Evolutionary conservation across 2,888 invertebrate genomes (phyloP), one percentile per base, ranked within the genome.

Genomic region (Drosophila fungiperda): DNA sequence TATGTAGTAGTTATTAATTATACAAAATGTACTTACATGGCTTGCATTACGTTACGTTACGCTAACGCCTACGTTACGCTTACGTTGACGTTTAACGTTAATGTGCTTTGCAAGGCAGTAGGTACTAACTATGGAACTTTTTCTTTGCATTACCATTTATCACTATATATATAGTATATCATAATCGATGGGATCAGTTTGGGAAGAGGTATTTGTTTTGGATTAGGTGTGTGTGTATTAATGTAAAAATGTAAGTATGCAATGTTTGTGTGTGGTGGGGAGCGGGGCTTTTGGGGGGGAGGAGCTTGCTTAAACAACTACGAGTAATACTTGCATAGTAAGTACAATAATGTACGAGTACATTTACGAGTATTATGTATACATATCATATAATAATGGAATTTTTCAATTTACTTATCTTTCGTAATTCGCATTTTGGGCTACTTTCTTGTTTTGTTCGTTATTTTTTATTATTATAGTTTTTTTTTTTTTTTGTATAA

Each of bases 11-110:
- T 84, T 85, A 83, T 72, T 77, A 88, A 87, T 80, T 88, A 85
- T 84, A 78, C 82, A 78, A 87, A 90, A 90, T 92, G 91, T 92
- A 92, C 91, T 92, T 92, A 92, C 91, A 89, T 90, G 90, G 80
- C 83, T 89, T 91, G 90, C 83, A 91, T 78, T 78, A 78, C 78
- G 78, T 78, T 80, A 77, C 64, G 76, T 75, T 57, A 64, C 68
- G 73, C 42, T 61, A 36, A 67, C 67, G 60, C 52, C 62, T n/a
- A 66, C 66, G 61, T 68, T 23, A 26, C 45, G 45, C 23, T 45
- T 45, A 58, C 58, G 58, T 67, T 76, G 54, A 67, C 71, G 64
- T 67, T 72, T 74, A 75, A 70, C 78, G 75, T 73, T 63, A 61
- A 74, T 75, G 72, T 81, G 80, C 85, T 89, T 89, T 86, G 85